Conservation (phyloP, 2,888 invertebrate genomes). For the Meiosimyza decipiens region DNA sequence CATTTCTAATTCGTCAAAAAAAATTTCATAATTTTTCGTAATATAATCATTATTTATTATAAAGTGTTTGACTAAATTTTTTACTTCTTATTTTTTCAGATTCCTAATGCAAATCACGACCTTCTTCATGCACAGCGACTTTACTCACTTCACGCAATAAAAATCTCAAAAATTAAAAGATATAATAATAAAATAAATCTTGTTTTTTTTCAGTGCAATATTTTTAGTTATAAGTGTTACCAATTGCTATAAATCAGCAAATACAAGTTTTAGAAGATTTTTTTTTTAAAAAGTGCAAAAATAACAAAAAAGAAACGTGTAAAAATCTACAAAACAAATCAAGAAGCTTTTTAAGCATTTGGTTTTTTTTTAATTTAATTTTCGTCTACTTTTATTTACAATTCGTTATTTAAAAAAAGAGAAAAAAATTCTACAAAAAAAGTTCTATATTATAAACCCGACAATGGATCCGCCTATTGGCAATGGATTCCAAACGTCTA, state of each 20-base stretch:
- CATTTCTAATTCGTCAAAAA: no score
- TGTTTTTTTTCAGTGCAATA: slow-evolving; percentile 26
- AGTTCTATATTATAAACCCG: slow-evolving; percentile 24
- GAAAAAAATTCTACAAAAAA: slow-evolving; percentile 13
- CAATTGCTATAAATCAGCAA: not conserved
- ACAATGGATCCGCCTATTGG: slow-evolving; percentile 63
- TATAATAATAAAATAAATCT: not conserved
- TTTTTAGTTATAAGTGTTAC: slow-evolving; percentile 16
- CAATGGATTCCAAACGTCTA: slow-evolving; percentile 62
- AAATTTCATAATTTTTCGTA: not conserved
- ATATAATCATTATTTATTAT: not conserved
- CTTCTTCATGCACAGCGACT: not conserved
- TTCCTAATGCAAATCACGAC: not conserved
- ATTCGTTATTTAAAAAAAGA: slow-evolving; percentile 37
- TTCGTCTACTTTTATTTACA: slow-evolving; percentile 30
- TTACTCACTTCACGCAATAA: not conserved
- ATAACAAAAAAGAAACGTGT: slow-evolving; percentile 46
- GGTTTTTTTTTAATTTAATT: not conserved
- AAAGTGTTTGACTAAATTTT: not conserved
- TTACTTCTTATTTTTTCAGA: slow-evolving; percentile 6
- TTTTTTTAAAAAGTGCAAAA: not conserved
- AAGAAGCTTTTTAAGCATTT: slow-evolving; percentile 3
- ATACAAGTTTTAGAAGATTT: not conserved
- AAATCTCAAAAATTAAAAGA: not conserved
- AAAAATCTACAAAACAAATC: slow-evolving; percentile 43